Evolutionary conservation across 2,888 invertebrate species (phyloP).

Genomic region (Trissolcus japonicus): DNA sequence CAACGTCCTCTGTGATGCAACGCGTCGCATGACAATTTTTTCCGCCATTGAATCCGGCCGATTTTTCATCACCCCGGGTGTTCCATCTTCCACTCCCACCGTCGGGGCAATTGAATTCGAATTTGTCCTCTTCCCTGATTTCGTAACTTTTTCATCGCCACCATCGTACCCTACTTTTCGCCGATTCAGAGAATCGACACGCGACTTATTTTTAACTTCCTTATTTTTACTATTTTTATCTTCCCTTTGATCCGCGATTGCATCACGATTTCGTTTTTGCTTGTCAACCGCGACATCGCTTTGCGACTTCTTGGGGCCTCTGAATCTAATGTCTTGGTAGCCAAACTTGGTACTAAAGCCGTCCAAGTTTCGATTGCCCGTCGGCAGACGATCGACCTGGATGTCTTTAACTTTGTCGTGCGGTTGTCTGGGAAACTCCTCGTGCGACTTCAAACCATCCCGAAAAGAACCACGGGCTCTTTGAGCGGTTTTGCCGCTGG

Average conservation of each 20-base stretch:
- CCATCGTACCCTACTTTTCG: too few species aligned
- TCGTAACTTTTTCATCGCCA: background rate
- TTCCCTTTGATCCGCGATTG: conserved; percentile 3
- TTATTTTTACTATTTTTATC: conserved; percentile 9
- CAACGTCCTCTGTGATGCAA: conserved; percentile 48
- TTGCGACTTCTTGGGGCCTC: conserved; percentile 65
- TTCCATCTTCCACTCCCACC: background rate
- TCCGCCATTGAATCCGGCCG: too few species aligned
- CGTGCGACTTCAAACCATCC: conserved; percentile 63
- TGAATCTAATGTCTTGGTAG: conserved; percentile 21
- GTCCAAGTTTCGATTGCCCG: conserved; percentile 67
- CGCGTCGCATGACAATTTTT: conserved; percentile 7
- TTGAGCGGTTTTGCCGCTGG: conserved; percentile 69
- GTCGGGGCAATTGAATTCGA: background rate
- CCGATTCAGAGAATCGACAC: conserved; percentile 65
- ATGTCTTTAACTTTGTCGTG: background rate
- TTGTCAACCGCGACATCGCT: conserved; percentile 64
- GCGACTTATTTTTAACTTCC: conserved; percentile 8
- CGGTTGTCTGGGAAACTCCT: conserved; percentile 61
- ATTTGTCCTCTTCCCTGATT: conserved; percentile 3
- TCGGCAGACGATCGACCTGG: conserved; percentile 17
- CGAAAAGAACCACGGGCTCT: conserved; percentile 69
- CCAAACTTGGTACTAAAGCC: conserved; percentile 69
- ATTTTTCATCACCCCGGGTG: background rate
- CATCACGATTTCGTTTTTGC: conserved; percentile 8